Percentiles rank a stretch among this genome's conserved stretches.
These are phyloP conservation scores for Xestia sexstrigata DNA, from an alignment of 2,888 invertebrate species.

Conservation along the genomic window DNA sequence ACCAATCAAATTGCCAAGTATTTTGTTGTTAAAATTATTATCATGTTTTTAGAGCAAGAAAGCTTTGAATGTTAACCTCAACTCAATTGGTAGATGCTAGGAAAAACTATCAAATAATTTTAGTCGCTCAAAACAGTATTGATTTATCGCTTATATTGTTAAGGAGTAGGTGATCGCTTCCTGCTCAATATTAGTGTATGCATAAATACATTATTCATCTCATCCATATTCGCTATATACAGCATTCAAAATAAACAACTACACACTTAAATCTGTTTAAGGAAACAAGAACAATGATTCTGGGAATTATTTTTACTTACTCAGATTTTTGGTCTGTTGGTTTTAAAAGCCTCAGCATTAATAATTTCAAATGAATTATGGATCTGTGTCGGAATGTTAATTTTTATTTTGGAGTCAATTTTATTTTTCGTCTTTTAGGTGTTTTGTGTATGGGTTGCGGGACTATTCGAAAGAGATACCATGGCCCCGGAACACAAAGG, in stretches of 20 bases:
- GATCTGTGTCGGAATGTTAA: background rate
- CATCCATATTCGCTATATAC: conserved; percentile 24
- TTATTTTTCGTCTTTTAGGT: background rate
- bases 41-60: no score
- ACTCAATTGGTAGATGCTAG: no score
- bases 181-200: background rate
- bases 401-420: background rate
- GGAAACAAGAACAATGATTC: conserved; percentile 25
- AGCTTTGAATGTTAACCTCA: no score
- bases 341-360: background rate
- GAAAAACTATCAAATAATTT: background rate
- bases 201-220: conserved; percentile 33
- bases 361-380: conserved; percentile 15
- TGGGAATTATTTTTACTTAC: background rate
- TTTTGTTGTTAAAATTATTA: background rate
- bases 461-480: no score
- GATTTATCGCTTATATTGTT: conserved; percentile 2
- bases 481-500: no score
- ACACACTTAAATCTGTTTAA: background rate
- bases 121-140: background rate
- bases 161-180: conserved; percentile 4
- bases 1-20: background rate
- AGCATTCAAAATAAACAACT: conserved; percentile 12
- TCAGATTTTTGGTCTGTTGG: background rate
- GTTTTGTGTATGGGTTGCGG: background rate